A percentile compares a stretch with the other conserved stretches of the same genome.
Conservation (phyloP, 2,888 invertebrate genomes). For the Taphrorychus bicolor region DNA sequence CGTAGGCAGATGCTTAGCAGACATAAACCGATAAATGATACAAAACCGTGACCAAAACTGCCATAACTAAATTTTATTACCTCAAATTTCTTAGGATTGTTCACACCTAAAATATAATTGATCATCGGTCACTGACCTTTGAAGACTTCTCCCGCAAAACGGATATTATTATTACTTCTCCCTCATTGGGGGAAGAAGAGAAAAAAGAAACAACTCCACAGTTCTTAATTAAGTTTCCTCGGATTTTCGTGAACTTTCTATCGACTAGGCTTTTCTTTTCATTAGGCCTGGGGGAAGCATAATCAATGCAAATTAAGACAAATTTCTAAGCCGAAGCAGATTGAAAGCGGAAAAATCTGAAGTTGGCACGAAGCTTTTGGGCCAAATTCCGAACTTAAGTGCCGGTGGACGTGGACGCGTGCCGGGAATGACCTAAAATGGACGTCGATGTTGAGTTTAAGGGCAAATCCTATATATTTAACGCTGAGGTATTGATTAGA, state of each 20-base stretch:
- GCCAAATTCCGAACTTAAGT: constrained; percentile 43
- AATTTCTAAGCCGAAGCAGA: constrained; percentile 36
- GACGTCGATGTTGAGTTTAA: too few species aligned
- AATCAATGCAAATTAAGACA: constrained; percentile 41
- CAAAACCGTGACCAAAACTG: too few species aligned
- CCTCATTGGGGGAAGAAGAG: constrained; percentile 1
- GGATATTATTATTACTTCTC: too few species aligned
- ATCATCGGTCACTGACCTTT: too few species aligned
- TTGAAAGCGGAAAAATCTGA: constrained; percentile 47
- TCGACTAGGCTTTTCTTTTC: constrained; percentile 26
- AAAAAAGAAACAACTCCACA: constrained; percentile 7
- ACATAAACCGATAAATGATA: too few species aligned
- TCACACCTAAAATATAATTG: too few species aligned
- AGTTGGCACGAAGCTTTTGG: constrained; percentile 47
- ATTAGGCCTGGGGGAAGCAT: constrained; percentile 24
- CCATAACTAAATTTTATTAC: too few species aligned
- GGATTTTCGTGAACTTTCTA: constrained; percentile 1
- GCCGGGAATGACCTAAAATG: constrained; percentile 14
- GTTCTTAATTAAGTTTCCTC: neutral
- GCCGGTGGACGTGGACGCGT: constrained; percentile 23
- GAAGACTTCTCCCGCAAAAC: too few species aligned
- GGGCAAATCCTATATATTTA: too few species aligned
- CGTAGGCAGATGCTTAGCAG: neutral
- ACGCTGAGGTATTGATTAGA: too few species aligned
- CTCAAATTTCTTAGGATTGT: too few species aligned